A percentile compares a stretch with the other conserved stretches of the same genome.
Evolutionary conservation across 2,888 invertebrate genomes (phyloP).

Genomic region (Eupsilia transversa): DNA sequence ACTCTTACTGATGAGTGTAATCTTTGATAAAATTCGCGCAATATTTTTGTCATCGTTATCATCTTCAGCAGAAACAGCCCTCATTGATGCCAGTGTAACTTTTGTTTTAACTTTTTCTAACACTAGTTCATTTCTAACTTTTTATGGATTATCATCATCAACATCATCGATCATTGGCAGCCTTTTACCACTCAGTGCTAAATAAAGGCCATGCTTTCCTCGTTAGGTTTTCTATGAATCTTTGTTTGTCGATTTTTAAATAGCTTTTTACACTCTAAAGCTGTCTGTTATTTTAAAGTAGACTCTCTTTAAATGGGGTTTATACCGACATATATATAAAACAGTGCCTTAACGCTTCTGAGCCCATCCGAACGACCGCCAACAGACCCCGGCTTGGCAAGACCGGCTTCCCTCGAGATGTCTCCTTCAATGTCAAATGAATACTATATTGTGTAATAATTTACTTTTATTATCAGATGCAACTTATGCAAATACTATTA

Average conservation of each 20-base stretch:
- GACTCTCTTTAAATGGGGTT: not conserved
- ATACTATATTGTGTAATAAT: constrained; percentile 24
- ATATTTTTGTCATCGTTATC: not conserved
- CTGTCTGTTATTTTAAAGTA: constrained; percentile 6
- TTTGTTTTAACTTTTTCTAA: not conserved
- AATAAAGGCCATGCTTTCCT: not conserved
- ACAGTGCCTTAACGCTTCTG: constrained; percentile 25
- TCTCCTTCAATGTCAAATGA: constrained; percentile 46
- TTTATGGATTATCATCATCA: not conserved
- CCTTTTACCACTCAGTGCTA: too few relatives aligned
- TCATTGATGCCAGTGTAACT: not conserved
- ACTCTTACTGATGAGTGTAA: not conserved
- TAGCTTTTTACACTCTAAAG: not conserved
- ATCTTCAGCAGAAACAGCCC: not conserved
- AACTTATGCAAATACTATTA: constrained; percentile 10
- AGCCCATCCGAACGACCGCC: constrained; percentile 32
- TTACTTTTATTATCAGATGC: constrained; percentile 24
- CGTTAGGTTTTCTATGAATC: not conserved
- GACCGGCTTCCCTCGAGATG: constrained; percentile 58
- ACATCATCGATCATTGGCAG: not conserved
- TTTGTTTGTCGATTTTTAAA: not conserved
- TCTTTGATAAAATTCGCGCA: not conserved
- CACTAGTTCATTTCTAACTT: not conserved
- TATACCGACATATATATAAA: constrained; percentile 17
- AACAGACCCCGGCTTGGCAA: constrained; percentile 36